Base-by-base conservation (phyloP, 2,888 invertebrate species). In the Drosophila seclusa region DNA sequence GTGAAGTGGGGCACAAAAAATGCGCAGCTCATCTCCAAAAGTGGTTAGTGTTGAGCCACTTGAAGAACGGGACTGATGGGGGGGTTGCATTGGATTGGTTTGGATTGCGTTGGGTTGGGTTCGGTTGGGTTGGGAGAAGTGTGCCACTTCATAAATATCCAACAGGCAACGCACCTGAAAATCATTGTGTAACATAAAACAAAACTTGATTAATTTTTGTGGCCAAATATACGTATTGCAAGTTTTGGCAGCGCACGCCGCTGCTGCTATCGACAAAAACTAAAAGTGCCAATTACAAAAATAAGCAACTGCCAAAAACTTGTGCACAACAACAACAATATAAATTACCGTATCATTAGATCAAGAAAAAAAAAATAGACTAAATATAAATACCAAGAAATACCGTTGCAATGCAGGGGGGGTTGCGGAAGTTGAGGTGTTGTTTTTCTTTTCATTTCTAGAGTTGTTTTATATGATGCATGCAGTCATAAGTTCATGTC, bases 241-340 rank as follows among this genome's bases (percentile, higher is more conserved):
- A 54, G n/a, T 36, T 48, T 50, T 64, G 32, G 18, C 36, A 8
- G n/a, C 21, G 48, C 27, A 10, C 7, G 8, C 16, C 2, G 16
- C 52, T 53, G 24, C 36, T 50, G 21, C 48, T 62, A 63, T 70
- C 67, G 72, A 82, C 77, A 78, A 42, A 61, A 75, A 77, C 68
- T 58, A 62, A 76, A 84, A 76, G 74, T 84, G 74, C 83, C 86
- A 84, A 87, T 84, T 85, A 87, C 80, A 80, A 72, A 87, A 87
- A 78, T 82, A 80, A 78, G 71, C 76, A 80, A 72, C 68, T 74
- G 65, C 68, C 53, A 63, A 66, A 74, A 68, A 32, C 21, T 29
- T 48, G 27, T 38, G 52, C 48, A 40, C 18, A 34, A 36, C 21
- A 45, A 27, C 27, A 50, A 50, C 53, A 32, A 58, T 31, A 42